Evolutionary conservation across 2,888 invertebrate species (phyloP).

Genomic region (Fragum fragum): DNA sequence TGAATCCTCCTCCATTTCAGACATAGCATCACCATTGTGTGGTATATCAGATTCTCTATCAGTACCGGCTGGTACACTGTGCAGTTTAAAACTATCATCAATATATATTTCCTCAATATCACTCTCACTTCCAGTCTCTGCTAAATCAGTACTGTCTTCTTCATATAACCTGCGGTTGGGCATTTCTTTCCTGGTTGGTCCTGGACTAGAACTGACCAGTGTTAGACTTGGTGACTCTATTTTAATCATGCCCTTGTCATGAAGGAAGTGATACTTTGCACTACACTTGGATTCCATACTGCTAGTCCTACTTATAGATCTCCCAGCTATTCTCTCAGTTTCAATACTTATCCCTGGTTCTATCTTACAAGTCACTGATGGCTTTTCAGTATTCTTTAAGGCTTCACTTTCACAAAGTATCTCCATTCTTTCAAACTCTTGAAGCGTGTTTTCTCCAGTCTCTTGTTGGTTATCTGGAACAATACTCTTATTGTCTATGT

Average conservation of each 20-base stretch:
- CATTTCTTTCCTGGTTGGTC: constrained; percentile 29
- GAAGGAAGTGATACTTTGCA: constrained; percentile 63
- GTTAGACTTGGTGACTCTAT: constrained; percentile 65
- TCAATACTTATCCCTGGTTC: background rate
- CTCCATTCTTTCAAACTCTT: constrained; percentile 57
- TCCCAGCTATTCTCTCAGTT: constrained; percentile 10
- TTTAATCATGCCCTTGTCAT: constrained; percentile 67
- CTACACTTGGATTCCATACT: constrained; percentile 58
- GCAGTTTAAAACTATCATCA: constrained; percentile 51
- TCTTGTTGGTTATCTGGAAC: constrained; percentile 2
- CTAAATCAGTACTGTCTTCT: constrained; percentile 51
- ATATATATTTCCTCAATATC: constrained; percentile 51
- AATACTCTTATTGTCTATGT: constrained; percentile 13
- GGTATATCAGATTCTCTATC: background rate
- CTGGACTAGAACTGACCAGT: constrained; percentile 40
- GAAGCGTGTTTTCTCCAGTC: background rate
- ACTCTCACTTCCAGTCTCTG: constrained; percentile 54
- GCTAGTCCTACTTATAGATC: constrained; percentile 57
- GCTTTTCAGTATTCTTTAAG: background rate
- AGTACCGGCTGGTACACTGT: background rate
- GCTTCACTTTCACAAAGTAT: constrained; percentile 36
- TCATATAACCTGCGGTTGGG: constrained; percentile 24
- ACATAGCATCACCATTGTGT: background rate
- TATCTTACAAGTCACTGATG: background rate
- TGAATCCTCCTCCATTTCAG: constrained; percentile 33